Conservation (phyloP, 2,888 invertebrate species). For the Pseudoips prasinana region DNA sequence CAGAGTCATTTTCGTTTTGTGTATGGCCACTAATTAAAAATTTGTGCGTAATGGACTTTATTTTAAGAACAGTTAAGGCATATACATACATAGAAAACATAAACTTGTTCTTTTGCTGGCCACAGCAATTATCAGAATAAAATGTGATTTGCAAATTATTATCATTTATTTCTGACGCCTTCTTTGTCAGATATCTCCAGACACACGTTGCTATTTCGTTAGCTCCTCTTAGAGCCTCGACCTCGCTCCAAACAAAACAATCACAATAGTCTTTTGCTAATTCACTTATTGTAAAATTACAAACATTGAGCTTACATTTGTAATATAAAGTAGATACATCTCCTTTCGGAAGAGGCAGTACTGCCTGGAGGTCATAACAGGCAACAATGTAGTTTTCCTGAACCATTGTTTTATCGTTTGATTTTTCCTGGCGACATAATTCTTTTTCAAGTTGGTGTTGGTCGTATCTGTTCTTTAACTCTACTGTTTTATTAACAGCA, state of each 20-base stretch:
- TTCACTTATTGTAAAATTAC: constrained; percentile 22
- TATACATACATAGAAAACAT: too few relatives aligned
- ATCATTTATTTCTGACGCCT: constrained; percentile 10
- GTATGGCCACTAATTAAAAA: constrained; percentile 9
- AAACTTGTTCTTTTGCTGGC: constrained; percentile 20
- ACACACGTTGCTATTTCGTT: constrained; percentile 25
- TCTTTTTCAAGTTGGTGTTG: constrained; percentile 17
- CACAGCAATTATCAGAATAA: constrained; percentile 17
- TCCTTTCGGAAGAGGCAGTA: constrained; percentile 20
- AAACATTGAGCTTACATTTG: constrained; percentile 20
- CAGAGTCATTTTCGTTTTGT: too few relatives aligned
- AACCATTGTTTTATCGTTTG: constrained; percentile 12
- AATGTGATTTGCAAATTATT: constrained; percentile 12
- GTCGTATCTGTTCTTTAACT: constrained; percentile 8
- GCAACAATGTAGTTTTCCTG: constrained; percentile 13
- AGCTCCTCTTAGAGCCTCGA: constrained; percentile 18
- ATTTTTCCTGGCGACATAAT: constrained; percentile 12
- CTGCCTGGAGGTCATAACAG: constrained; percentile 20
- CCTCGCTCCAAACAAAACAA: constrained; percentile 23
- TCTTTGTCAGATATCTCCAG: constrained; percentile 13
- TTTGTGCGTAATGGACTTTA: constrained; percentile 7
- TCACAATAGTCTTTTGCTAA: constrained; percentile 16
- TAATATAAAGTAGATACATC: constrained; percentile 20
- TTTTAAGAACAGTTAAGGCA: too few relatives aligned
- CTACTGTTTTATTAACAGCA: constrained; percentile 7